Evolutionary conservation across 2,113 vertebrate genomes (phyloP).

Genomic region (Sprattus sprattus): DNA sequence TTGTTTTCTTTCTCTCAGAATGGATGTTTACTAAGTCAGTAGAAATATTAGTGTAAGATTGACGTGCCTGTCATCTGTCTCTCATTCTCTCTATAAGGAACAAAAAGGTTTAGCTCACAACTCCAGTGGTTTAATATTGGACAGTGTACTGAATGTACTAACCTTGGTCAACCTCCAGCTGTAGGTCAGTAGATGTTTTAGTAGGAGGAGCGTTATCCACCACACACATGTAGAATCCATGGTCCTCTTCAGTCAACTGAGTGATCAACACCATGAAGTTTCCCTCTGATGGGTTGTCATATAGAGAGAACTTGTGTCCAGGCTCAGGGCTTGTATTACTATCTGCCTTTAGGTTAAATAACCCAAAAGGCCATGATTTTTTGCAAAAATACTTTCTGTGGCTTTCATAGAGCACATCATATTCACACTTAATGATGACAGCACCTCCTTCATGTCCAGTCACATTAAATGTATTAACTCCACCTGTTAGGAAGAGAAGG

Average conservation of each 20-base stretch:
- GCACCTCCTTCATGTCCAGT: slow-evolving; percentile 19
- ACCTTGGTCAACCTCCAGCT: neutral
- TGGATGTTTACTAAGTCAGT: too few relatives aligned
- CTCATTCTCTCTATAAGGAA: too few relatives aligned
- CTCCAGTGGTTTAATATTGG: too few relatives aligned
- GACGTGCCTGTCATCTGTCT: too few relatives aligned
- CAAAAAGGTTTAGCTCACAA: too few relatives aligned
- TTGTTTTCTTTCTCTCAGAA: too few relatives aligned
- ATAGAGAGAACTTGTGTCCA: slow-evolving; percentile 15
- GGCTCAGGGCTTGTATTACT: neutral
- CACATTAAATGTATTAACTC: neutral
- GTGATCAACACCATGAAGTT: slow-evolving; percentile 25
- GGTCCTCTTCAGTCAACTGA: slow-evolving; percentile 25
- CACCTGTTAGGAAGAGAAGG: slow-evolving; percentile 11
- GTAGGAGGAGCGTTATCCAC: neutral
- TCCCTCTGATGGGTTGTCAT: slow-evolving; percentile 25
- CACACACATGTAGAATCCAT: slow-evolving; percentile 24
- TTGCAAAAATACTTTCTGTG: slow-evolving; percentile 19
- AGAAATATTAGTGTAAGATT: too few relatives aligned
- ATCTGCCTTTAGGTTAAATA: neutral
- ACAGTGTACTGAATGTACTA: neutral
- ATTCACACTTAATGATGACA: neutral
- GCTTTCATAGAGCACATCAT: neutral
- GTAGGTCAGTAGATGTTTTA: neutral
- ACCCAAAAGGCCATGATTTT: neutral